phyloP scores from a whole-genome alignment of 30 jellyfish, hydroid and myxozoan genomes.

The Aurelia aurita complex sp. Pacific region DNA sequence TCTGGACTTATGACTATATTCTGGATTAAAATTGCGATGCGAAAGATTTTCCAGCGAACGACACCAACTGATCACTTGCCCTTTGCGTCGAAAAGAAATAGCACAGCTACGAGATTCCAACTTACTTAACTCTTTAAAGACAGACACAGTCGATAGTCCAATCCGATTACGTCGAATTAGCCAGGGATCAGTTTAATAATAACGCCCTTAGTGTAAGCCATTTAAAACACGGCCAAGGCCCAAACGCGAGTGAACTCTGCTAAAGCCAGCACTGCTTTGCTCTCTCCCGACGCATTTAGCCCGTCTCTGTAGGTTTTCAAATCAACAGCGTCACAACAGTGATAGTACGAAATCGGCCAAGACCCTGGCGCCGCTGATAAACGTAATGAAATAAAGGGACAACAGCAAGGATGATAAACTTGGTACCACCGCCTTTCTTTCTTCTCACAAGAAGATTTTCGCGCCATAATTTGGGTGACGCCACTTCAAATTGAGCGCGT shows the following conservation, averaged over 20 bases:
- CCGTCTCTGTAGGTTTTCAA: conserved; percentile 48
- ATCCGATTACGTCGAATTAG: conserved; percentile 70
- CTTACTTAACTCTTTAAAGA: conserved; percentile 43
- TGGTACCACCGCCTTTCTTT: conserved; percentile 32
- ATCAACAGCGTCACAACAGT: conserved; percentile 29
- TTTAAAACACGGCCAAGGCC: conserved; percentile 41
- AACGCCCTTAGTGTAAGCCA: conserved; percentile 75
- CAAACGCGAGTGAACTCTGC: conserved; percentile 16
- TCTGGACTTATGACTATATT: no score
- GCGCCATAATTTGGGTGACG: conserved; percentile 48
- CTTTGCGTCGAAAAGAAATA: conserved; percentile 19
- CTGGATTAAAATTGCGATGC: no score
- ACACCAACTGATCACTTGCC: conserved; percentile 11
- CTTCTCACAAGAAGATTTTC: conserved; percentile 28
- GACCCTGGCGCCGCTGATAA: conserved; percentile 62
- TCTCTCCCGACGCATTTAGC: conserved; percentile 40
- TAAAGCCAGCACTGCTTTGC: conserved; percentile 59
- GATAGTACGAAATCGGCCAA: conserved; percentile 25
- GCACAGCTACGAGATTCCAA: conserved; percentile 24
- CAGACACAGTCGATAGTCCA: conserved; percentile 70
- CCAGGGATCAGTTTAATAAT: conserved; percentile 54
- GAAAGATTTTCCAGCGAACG: not conserved
- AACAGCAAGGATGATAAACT: conserved; percentile 28
- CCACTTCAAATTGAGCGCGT: conserved; percentile 41
- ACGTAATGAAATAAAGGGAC: conserved; percentile 29